Base-by-base conservation (phyloP, 2,888 invertebrate species). In the Chaetoderma sp. region DNA sequence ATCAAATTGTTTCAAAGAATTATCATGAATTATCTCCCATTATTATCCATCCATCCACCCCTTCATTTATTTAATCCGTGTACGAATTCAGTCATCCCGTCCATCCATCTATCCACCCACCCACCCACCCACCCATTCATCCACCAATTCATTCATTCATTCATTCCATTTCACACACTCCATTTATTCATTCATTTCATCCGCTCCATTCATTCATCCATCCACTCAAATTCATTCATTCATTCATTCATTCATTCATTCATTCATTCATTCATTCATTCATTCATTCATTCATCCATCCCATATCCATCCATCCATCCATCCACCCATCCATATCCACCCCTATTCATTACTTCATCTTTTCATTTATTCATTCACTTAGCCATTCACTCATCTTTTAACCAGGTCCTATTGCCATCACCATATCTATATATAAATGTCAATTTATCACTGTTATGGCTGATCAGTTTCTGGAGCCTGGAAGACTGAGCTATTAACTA, bases 111-210 rank as follows among this genome's bases (percentile, higher is more conserved):
- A 18, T 39, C 56, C 56, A 47, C 33, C 25, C 45, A 28, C n/a
- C 6, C 16, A 16, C 45, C 32, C 21, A 16, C 32, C 27, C 59
- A 27, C 27, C 59, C 50, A 32, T 36, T 32, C 56, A 33, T 8
- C 39, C 45, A 25, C 52, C 28, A 33, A 45, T 60, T 67, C 60
- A 27, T 54, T 52, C 28, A 60, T 54, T 60, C 55, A 18, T 28
- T 30, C 60, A 42, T 30, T 21, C 55, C 47, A 25, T 55, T 44
- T 30, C 42, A n/a, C n/a, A 23, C 18, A 39, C 4, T 50, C 3
- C 8, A 4, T 25, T 33, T 13, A 18, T 59, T 16, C 25, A 25
- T 30, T 23, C 10, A 10, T 62, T 5, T 1, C 30, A 16, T 3
- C 4, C 18, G 23, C 18, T 39, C 16, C 21, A 3, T 23, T 13